A percentile compares a stretch with the other conserved stretches of the same genome.
Conservation (phyloP, 2,888 invertebrate species). For the Brachypterus glaber region DNA sequence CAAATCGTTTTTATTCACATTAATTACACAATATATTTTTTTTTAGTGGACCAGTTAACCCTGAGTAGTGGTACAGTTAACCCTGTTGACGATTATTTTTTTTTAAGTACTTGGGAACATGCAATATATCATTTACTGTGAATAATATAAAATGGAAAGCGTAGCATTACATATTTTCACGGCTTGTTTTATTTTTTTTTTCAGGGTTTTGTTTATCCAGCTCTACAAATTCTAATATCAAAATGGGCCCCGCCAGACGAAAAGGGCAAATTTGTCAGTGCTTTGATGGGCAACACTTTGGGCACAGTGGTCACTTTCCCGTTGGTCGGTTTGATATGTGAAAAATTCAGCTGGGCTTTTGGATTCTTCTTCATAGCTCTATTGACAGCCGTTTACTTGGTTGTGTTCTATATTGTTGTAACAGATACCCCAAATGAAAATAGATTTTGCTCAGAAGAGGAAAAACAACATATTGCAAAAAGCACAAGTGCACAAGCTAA, state of each 20-base stretch:
- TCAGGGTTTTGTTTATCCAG: constrained; percentile 54
- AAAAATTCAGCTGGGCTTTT: constrained; percentile 54
- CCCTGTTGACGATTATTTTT: not conserved
- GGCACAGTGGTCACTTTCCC: constrained; percentile 64
- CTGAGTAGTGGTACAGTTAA: not conserved
- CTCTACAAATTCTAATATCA: constrained; percentile 55
- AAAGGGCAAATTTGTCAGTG: constrained; percentile 61
- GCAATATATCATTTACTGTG: too few species aligned
- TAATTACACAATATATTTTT: too few species aligned
- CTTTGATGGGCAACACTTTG: constrained; percentile 63
- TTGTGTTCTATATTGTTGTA: constrained; percentile 53
- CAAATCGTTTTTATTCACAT: too few species aligned
- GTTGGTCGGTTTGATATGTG: constrained; percentile 53
- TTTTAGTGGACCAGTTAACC: too few species aligned
- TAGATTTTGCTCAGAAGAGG: constrained; percentile 51
- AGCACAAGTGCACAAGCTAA: constrained; percentile 22
- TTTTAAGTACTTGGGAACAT: too few species aligned
- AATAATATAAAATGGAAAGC: too few species aligned
- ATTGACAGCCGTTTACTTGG: constrained; percentile 47
- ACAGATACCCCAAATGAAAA: constrained; percentile 56
- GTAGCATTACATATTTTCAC: not conserved
- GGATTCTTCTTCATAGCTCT: constrained; percentile 57
- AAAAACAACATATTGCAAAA: constrained; percentile 49
- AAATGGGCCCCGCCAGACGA: constrained; percentile 68
- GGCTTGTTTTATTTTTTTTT: constrained; percentile 14